Conservation (phyloP, 2,113 vertebrate genomes). For the Poeciliopsis turrubarensis region DNA sequence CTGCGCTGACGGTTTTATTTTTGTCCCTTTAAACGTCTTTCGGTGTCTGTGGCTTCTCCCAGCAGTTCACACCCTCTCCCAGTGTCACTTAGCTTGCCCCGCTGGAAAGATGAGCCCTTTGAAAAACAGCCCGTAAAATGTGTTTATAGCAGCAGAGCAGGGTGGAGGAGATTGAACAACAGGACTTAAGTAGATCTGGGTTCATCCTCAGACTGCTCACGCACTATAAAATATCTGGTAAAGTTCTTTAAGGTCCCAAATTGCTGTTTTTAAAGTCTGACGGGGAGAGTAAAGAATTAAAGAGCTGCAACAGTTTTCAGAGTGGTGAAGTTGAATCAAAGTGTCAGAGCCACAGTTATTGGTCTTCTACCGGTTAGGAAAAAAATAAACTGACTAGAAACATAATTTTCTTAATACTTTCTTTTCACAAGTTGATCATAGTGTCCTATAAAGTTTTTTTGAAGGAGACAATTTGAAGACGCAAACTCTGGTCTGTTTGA, state of each 20-base stretch:
- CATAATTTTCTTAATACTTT: too few species aligned
- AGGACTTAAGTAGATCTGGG: constrained; percentile 26
- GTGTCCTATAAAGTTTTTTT: neutral
- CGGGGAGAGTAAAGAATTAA: constrained; percentile 3
- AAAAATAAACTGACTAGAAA: neutral
- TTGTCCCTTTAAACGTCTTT: constrained; percentile 48
- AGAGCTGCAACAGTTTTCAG: constrained; percentile 39
- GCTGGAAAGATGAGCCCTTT: constrained; percentile 66
- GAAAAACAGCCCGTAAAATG: constrained; percentile 70
- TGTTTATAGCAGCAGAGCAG: constrained; percentile 65
- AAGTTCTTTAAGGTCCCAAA: constrained; percentile 22
- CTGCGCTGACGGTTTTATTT: constrained; percentile 58
- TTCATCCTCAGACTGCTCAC: constrained; percentile 17
- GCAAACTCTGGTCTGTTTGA: neutral
- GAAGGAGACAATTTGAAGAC: neutral
- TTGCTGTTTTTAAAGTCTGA: constrained; percentile 6
- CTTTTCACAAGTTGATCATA: neutral
- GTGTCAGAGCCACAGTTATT: constrained; percentile 1
- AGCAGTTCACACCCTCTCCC: constrained; percentile 72
- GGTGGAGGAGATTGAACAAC: constrained; percentile 42
- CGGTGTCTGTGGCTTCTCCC: constrained; percentile 70
- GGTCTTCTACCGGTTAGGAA: neutral
- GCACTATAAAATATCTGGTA: constrained; percentile 25
- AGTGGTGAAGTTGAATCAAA: constrained; percentile 46
- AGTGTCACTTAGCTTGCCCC: constrained; percentile 65